Evolutionary conservation across 1,140 invertebrate genomes (phyloP).

Genomic region (Chironomus tepperi): DNA sequence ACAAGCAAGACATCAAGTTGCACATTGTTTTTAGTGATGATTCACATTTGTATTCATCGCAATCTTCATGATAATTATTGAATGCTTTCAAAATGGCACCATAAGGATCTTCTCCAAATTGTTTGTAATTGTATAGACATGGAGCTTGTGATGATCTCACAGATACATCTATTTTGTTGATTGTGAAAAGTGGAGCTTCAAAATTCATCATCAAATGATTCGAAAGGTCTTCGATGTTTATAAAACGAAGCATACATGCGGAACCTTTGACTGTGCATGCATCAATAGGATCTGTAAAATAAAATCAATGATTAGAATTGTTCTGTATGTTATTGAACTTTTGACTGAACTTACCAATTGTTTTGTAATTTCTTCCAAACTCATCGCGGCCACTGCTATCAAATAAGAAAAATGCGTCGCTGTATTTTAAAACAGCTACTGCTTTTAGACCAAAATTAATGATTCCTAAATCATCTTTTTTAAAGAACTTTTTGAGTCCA

Average conservation of each 20-base stretch:
- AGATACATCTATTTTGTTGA: neutral
- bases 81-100: neutral
- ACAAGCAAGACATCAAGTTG: neutral
- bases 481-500: neutral
- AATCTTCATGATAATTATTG: neutral
- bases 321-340: no score
- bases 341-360: neutral
- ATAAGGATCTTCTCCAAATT: neutral
- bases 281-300: neutral
- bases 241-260: neutral
- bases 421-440: neutral
- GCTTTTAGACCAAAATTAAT: neutral
- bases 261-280: neutral
- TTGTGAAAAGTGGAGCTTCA: neutral
- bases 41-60: neutral
- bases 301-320: neutral
- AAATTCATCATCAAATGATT: neutral
- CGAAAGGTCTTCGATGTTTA: neutral
- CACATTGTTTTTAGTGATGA: neutral
- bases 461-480: neutral
- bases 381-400: neutral
- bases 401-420: neutral
- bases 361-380: neutral
- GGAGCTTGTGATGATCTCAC: neutral
- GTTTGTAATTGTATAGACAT: neutral